phyloP scores from a whole-genome alignment of 2,113 vertebrate genomes.

The Stigmatopora argus region DNA sequence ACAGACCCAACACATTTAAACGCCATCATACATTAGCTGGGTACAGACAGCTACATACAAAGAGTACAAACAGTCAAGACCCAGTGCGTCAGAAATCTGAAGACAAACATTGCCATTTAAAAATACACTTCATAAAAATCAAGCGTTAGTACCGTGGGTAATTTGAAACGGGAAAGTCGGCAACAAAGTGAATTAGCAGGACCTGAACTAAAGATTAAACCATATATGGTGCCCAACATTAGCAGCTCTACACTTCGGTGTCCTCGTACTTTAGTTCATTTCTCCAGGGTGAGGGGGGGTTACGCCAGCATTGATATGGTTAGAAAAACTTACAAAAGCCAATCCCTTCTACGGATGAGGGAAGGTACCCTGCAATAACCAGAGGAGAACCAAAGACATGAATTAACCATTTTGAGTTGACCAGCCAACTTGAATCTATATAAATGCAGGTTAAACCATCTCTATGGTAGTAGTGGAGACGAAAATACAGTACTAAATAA shows the following conservation, averaged over 20 bases:
- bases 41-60: conserved; percentile 60
- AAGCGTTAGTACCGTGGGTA: conserved; percentile 64
- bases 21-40: conserved; percentile 44
- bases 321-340: conserved; percentile 58
- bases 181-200: conserved; percentile 42
- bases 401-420: conserved; percentile 55
- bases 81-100: conserved; percentile 54
- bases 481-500: conserved; percentile 56
- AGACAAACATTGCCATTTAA: conserved; percentile 56
- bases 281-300: conserved; percentile 7
- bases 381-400: conserved; percentile 33
- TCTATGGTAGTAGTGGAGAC: conserved; percentile 24
- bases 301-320: conserved; percentile 37
- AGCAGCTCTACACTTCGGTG: conserved; percentile 56
- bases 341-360: conserved; percentile 36
- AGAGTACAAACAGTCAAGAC: conserved; percentile 50
- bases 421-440: conserved; percentile 65
- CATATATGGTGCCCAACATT: conserved; percentile 48
- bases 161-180: conserved; percentile 50
- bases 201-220: conserved; percentile 55
- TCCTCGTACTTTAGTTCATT: conserved; percentile 58
- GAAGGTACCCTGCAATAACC: conserved; percentile 57
- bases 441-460: conserved; percentile 54
- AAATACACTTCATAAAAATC: conserved; percentile 53
- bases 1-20: conserved; percentile 56